A percentile compares a stretch with the other conserved stretches of the same genome.
Evolutionary conservation across 2,113 vertebrate genomes (phyloP).

Genomic region (Paratilapia polleni): DNA sequence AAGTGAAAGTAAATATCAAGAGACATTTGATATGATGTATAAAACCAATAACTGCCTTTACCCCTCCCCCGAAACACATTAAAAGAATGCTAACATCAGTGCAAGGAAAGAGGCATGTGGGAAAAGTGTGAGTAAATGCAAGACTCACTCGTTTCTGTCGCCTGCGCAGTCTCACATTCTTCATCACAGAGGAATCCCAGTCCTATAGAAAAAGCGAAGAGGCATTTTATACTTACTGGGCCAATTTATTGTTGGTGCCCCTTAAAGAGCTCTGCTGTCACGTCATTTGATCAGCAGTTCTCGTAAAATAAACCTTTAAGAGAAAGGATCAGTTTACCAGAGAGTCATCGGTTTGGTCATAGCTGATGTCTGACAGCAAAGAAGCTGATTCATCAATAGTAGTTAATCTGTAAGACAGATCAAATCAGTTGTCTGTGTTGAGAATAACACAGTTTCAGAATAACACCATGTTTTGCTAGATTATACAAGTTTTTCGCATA

Average conservation of each 20-base stretch:
- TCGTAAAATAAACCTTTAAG: background rate
- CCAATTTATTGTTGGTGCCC: background rate
- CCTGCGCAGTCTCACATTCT: constrained; percentile 86
- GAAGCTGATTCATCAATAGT: constrained; percentile 95
- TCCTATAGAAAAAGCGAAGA: constrained; percentile 77
- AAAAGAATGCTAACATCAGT: background rate
- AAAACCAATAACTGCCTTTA: background rate
- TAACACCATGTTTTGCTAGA: background rate
- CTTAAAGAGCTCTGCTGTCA: background rate
- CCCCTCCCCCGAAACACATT: background rate
- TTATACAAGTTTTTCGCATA: background rate
- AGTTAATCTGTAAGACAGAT: constrained; percentile 81
- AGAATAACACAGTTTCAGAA: background rate
- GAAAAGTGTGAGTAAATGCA: background rate
- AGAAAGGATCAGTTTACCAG: constrained; percentile 80
- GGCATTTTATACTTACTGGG: background rate
- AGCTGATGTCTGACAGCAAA: constrained; percentile 96
- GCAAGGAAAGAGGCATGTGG: background rate
- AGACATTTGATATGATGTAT: background rate
- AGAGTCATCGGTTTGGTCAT: constrained; percentile 94
- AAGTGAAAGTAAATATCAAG: background rate
- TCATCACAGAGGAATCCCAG: constrained; percentile 90
- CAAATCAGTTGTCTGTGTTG: background rate
- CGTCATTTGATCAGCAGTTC: background rate
- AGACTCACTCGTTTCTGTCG: constrained; percentile 88